phyloP scores from a whole-genome alignment of 1,140 invertebrate genomes.

The Plectus sambesii region DNA sequence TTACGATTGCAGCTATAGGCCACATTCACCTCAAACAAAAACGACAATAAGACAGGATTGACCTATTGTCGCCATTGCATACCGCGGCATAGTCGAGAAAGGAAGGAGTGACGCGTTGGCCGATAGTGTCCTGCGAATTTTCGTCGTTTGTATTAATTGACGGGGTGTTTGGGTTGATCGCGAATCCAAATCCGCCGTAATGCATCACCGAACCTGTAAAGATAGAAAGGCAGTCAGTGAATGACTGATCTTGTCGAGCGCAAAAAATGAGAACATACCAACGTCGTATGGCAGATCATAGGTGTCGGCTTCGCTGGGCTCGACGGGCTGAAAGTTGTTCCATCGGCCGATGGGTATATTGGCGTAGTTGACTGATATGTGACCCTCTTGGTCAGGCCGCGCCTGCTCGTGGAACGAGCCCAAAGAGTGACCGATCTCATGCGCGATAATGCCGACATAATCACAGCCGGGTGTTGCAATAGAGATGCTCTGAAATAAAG shows the following conservation, averaged over 20 bases:
- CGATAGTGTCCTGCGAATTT: conserved; percentile 35
- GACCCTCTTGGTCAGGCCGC: conserved; percentile 31
- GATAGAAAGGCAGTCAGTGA: neutral
- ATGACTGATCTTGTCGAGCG: neutral
- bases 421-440: conserved; percentile 43
- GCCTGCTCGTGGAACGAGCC: conserved; percentile 44
- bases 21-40: conserved; percentile 41
- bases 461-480: conserved; percentile 43
- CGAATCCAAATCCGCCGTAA: conserved; percentile 40
- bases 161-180: conserved; percentile 35
- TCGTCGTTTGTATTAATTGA: conserved; percentile 39
- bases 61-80: conserved; percentile 5
- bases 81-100: conserved; percentile 41
- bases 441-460: conserved; percentile 39
- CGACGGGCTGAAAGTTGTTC: conserved; percentile 43
- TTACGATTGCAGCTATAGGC: conserved; percentile 35
- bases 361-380: conserved; percentile 36
- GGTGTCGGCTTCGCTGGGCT: conserved; percentile 29
- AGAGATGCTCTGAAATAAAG: conserved; percentile 33
- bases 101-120: conserved; percentile 37
- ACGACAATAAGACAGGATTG: conserved; percentile 3
- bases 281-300: conserved; percentile 38
- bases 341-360: conserved; percentile 33
- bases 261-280: conserved; percentile 9
- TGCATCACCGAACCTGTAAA: conserved; percentile 42